These are phyloP conservation scores for Nomada fabriciana DNA, from an alignment of 2,888 invertebrate genomes.

Conservation along the genomic window DNA sequence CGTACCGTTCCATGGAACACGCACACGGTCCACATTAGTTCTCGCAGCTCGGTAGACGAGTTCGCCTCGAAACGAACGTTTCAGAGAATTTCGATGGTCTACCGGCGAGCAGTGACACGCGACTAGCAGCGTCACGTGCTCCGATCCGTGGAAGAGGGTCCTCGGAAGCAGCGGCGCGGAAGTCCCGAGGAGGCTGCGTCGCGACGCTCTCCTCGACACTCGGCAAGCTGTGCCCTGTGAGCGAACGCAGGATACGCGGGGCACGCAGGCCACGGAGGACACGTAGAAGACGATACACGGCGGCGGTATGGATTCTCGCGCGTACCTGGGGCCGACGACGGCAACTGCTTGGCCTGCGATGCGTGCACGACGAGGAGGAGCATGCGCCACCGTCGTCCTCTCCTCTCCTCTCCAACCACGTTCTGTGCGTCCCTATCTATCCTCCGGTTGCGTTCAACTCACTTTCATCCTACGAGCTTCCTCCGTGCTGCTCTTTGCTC, in stretches of 20 bases:
- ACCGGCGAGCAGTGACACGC: constrained; percentile 57
- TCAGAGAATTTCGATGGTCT: not conserved
- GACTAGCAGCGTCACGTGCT: constrained; percentile 62
- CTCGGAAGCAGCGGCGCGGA: constrained; percentile 35
- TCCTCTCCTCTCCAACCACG: constrained; percentile 3
- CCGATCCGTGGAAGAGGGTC: not conserved
- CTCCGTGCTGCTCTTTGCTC: not conserved
- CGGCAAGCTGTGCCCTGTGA: constrained; percentile 13
- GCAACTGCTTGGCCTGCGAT: constrained; percentile 55
- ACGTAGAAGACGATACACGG: constrained; percentile 33
- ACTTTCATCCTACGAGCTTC: not conserved
- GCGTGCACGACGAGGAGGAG: constrained; percentile 70
- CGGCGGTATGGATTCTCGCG: constrained; percentile 73
- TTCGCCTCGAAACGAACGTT: not conserved
- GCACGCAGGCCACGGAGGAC: not conserved
- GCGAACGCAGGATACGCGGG: not conserved
- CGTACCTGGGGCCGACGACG: constrained; percentile 61
- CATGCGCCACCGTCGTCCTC: constrained; percentile 73
- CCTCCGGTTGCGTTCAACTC: constrained; percentile 5
- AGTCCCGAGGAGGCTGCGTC: constrained; percentile 43
- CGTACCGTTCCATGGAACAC: too few relatives aligned
- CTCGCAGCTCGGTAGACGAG: not conserved
- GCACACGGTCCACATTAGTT: too few relatives aligned
- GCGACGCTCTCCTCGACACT: constrained; percentile 11
- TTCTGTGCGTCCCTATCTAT: constrained; percentile 9